phyloP scores from a whole-genome alignment of 2,888 invertebrate species.

The Idaea aversata region DNA sequence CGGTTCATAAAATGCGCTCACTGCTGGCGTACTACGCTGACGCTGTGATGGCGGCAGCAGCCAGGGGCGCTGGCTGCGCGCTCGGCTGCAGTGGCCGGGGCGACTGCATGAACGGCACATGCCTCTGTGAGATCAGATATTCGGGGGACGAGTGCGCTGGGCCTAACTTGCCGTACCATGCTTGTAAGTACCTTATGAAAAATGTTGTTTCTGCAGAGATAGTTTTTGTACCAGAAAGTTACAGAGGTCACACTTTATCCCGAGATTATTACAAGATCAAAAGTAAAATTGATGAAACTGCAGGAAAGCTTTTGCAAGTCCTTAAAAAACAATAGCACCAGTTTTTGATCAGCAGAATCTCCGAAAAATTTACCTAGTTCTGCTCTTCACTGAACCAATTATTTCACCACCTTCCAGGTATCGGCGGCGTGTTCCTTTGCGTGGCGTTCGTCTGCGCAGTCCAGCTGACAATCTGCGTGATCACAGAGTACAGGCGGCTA shows the following conservation, averaged over 20 bases:
- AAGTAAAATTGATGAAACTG: too few species aligned
- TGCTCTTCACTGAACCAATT: background rate
- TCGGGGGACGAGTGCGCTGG: slow-evolving; percentile 91
- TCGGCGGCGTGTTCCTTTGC: slow-evolving; percentile 88
- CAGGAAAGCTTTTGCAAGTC: background rate
- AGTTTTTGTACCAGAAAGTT: too few species aligned
- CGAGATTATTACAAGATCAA: too few species aligned
- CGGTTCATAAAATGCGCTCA: slow-evolving; percentile 68
- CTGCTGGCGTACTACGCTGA: slow-evolving; percentile 74
- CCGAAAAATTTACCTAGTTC: background rate
- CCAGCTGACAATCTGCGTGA: slow-evolving; percentile 91
- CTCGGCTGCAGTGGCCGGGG: slow-evolving; percentile 93
- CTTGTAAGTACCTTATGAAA: slow-evolving; percentile 39
- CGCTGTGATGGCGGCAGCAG: slow-evolving; percentile 68
- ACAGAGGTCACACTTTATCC: too few species aligned
- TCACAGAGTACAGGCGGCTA: slow-evolving; percentile 89
- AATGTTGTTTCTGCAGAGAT: too few species aligned
- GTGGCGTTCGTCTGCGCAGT: slow-evolving; percentile 91
- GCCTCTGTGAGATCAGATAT: slow-evolving; percentile 93
- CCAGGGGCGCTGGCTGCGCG: slow-evolving; percentile 80
- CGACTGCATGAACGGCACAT: slow-evolving; percentile 95
- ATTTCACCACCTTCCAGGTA: slow-evolving; percentile 62
- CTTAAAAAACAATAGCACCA: background rate
- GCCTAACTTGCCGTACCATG: slow-evolving; percentile 88
- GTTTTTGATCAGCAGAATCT: background rate